Conservation (phyloP, 2,888 invertebrate genomes). For the Drosophila borborema region DNA sequence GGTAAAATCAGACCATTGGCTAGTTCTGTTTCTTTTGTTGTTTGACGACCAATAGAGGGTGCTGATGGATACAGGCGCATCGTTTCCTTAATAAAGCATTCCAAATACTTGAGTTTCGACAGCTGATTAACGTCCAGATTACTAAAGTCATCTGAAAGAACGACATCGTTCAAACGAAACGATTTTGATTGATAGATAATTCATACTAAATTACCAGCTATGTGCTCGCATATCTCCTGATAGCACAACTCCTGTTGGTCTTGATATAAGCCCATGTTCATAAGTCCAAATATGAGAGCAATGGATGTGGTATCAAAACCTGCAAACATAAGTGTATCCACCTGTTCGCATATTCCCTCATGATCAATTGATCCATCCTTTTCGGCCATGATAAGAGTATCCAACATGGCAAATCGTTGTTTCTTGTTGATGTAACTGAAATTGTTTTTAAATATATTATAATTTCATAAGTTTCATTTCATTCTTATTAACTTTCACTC, state of each 20-base stretch:
- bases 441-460: background rate
- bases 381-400: conserved; percentile 74
- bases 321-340: conserved; percentile 88
- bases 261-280: conserved; percentile 73
- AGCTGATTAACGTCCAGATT: conserved; percentile 55
- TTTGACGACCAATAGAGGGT: conserved; percentile 86
- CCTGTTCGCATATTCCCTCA: conserved; percentile 88
- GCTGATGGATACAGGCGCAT: conserved; percentile 88
- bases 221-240: conserved; percentile 68
- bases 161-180: too few relatives aligned
- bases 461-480: too few relatives aligned
- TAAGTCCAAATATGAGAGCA: conserved; percentile 71
- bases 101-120: conserved; percentile 57
- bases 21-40: conserved; percentile 83
- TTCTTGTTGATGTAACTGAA: conserved; percentile 62
- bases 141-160: conserved; percentile 56
- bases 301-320: conserved; percentile 79
- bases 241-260: conserved; percentile 75
- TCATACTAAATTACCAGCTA: conserved; percentile 60
- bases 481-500: background rate
- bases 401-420: conserved; percentile 79
- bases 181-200: background rate
- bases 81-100: conserved; percentile 67
- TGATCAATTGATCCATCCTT: conserved; percentile 77
- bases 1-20: conserved; percentile 77